These are phyloP conservation scores for Allacma fusca DNA, from an alignment of 2,888 invertebrate genomes.

Conservation along the genomic window DNA sequence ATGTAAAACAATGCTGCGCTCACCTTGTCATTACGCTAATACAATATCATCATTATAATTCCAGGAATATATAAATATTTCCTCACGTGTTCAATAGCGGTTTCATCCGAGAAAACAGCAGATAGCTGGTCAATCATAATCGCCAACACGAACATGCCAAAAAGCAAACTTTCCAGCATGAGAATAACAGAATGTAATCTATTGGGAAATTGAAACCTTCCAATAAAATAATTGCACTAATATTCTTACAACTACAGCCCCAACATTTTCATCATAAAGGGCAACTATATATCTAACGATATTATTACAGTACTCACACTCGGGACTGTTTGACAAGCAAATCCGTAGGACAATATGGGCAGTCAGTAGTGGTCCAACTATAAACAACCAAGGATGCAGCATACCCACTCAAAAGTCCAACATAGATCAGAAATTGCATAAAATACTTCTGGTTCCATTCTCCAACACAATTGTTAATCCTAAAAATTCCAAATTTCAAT, in stretches of 20 bases:
- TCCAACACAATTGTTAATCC: conserved; percentile 93
- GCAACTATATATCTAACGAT: background rate
- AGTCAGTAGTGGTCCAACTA: conserved; percentile 76
- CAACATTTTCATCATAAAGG: background rate
- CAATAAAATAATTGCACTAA: no score
- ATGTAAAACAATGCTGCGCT: no score
- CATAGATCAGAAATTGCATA: conserved; percentile 84
- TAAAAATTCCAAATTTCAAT: no score
- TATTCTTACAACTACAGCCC: background rate
- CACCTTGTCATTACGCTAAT: no score
- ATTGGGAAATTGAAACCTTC: conserved; percentile 63
- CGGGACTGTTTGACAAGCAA: conserved; percentile 75
- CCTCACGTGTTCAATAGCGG: conserved; percentile 77
- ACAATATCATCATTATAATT: no score
- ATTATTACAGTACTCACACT: conserved; percentile 71
- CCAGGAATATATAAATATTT: no score
- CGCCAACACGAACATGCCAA: conserved; percentile 86
- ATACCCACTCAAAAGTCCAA: conserved; percentile 73
- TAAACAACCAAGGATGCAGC: conserved; percentile 75
- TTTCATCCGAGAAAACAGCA: conserved; percentile 84
- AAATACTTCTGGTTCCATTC: conserved; percentile 92
- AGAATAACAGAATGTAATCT: conserved; percentile 85
- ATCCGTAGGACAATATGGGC: conserved; percentile 73
- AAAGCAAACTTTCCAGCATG: conserved; percentile 80
- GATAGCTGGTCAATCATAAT: conserved; percentile 87